A percentile compares a stretch with the other conserved stretches of the same genome.
Evolutionary conservation across 1,140 invertebrate species (phyloP).

Genomic region (Pseudomyrmex sp.): DNA sequence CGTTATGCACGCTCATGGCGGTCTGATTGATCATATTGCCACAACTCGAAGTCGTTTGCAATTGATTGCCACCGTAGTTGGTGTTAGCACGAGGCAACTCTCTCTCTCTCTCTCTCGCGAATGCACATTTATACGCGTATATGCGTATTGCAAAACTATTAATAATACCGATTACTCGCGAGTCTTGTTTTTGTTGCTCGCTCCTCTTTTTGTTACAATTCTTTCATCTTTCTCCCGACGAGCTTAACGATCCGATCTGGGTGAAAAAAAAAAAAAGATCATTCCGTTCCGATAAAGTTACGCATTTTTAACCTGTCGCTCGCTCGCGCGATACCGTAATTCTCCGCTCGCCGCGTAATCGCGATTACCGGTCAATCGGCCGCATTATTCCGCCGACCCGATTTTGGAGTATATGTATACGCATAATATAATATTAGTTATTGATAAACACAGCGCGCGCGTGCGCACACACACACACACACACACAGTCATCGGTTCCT

Average conservation of each 20-base stretch:
- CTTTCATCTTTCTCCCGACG: background rate
- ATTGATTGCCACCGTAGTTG: conserved; percentile 41
- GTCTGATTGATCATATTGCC: conserved; percentile 42
- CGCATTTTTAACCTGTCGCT: background rate
- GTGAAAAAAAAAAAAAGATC: too few species aligned
- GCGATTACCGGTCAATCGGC: conserved; percentile 18
- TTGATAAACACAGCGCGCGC: conserved; percentile 15
- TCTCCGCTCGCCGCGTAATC: conserved; percentile 36
- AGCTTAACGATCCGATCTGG: conserved; percentile 1
- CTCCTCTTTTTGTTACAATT: background rate
- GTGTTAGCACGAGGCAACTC: conserved; percentile 19
- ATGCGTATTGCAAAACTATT: conserved; percentile 32
- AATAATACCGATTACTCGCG: conserved; percentile 43
- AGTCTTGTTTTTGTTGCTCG: conserved; percentile 9
- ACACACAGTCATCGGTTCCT: conserved; percentile 20
- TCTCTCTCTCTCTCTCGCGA: background rate
- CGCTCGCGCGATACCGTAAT: conserved; percentile 14
- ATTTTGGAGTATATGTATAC: conserved; percentile 45
- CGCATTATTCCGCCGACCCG: conserved; percentile 34
- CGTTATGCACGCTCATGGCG: background rate
- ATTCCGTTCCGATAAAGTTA: background rate
- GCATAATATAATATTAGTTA: conserved; percentile 42
- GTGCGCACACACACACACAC: background rate
- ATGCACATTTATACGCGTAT: too few species aligned
- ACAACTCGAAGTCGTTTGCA: conserved; percentile 16